Conservation (phyloP, 2,113 vertebrate species). For the Oceanodroma tethys region DNA sequence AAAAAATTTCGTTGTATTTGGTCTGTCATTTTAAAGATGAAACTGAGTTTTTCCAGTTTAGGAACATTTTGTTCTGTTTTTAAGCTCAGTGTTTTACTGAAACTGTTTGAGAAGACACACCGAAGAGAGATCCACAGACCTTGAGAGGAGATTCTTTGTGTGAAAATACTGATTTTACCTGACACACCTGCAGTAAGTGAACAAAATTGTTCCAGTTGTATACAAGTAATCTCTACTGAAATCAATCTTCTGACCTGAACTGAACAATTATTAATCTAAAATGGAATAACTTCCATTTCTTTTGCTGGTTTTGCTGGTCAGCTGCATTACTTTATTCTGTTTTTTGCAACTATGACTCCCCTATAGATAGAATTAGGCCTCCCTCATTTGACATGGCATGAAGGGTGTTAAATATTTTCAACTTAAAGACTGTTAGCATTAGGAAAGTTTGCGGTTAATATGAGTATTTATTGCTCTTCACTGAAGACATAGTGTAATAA, state of each 20-base stretch:
- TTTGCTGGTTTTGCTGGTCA: neutral
- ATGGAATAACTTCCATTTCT: neutral
- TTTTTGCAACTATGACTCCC: neutral
- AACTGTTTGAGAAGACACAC: neutral
- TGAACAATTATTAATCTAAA: neutral
- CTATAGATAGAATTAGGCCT: neutral
- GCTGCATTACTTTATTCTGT: neutral
- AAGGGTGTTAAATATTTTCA: neutral
- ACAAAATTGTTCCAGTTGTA: neutral
- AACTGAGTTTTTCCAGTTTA: neutral
- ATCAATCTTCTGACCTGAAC: neutral
- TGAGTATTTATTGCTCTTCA: neutral
- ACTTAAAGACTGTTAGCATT: neutral
- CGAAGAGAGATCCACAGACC: neutral
- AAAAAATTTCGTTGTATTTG: neutral
- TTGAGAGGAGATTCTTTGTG: neutral
- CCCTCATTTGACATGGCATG: neutral
- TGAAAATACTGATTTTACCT: slow-evolving; percentile 24
- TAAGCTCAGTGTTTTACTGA: neutral
- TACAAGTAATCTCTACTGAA: neutral
- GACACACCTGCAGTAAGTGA: neutral
- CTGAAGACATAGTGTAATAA: slow-evolving; percentile 26
- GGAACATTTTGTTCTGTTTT: neutral
- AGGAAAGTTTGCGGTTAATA: neutral
- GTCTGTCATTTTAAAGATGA: slow-evolving; percentile 14